phyloP scores from a whole-genome alignment of 2,888 invertebrate species.

The Scotopteryx bipunctaria region DNA sequence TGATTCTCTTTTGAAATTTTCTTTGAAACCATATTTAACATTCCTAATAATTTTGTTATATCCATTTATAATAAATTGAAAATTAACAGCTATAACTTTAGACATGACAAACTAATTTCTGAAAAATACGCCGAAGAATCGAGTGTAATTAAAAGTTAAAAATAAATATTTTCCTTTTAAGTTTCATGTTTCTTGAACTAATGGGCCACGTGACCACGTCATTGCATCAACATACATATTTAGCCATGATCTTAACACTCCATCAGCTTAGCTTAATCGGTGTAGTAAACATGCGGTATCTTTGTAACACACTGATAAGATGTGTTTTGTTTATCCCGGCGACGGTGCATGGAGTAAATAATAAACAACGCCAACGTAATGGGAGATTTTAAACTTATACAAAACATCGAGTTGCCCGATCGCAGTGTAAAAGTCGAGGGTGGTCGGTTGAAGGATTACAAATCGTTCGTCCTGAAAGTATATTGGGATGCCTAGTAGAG shows the following conservation, averaged over 20 bases:
- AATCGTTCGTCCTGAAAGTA: background rate
- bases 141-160: too few species aligned
- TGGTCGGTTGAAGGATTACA: background rate
- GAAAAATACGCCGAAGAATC: too few species aligned
- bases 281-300: slow-evolving; percentile 22
- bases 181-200: background rate
- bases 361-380: slow-evolving; percentile 17
- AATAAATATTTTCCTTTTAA: background rate
- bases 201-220: slow-evolving; percentile 5
- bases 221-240: slow-evolving; percentile 36
- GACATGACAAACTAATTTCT: too few species aligned
- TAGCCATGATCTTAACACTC: slow-evolving; percentile 55
- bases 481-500: background rate
- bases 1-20: too few species aligned
- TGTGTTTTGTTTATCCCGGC: slow-evolving; percentile 17
- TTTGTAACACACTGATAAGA: slow-evolving; percentile 19
- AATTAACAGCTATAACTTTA: too few species aligned
- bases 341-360: slow-evolving; percentile 3
- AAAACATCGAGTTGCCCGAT: too few species aligned
- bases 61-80: too few species aligned
- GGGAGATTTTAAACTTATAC: background rate
- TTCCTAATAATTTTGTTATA: too few species aligned
- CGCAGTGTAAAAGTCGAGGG: too few species aligned
- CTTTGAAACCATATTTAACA: too few species aligned
- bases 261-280: slow-evolving; percentile 44